These are phyloP conservation scores for Astur gentilis DNA, from an alignment of 2,113 vertebrate species.

Conservation along the genomic window DNA sequence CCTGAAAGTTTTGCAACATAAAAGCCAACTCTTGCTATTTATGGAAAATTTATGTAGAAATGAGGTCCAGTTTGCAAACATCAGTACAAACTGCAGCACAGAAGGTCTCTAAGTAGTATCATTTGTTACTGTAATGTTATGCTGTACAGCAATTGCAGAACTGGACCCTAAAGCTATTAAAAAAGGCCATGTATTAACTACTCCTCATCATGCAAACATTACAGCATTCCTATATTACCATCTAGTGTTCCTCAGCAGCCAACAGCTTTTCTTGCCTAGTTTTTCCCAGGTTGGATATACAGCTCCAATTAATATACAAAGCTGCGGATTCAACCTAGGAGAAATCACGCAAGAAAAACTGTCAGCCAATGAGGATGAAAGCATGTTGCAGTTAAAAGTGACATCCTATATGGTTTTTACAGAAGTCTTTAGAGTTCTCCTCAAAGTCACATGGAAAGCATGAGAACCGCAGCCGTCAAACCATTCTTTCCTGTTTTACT, in stretches of 20 bases:
- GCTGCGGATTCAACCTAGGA: neutral
- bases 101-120: neutral
- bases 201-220: rapidly evolving
- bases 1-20: neutral
- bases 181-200: neutral
- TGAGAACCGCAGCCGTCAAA: neutral
- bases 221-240: neutral
- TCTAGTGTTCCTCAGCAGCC: neutral
- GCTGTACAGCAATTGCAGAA: neutral
- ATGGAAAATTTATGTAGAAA: neutral
- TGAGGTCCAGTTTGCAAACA: neutral
- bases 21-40: neutral
- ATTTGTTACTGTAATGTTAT: neutral
- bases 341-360: neutral
- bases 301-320: neutral
- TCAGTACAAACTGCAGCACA: neutral
- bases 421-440: neutral
- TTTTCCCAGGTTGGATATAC: neutral
- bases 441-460: neutral
- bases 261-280: neutral
- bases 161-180: neutral
- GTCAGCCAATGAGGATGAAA: neutral
- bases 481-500: neutral
- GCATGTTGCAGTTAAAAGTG: neutral
- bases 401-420: neutral